A percentile compares a stretch with the other conserved stretches of the same genome.
These are phyloP conservation scores for Myopa tessellatipennis DNA, from an alignment of 2,888 invertebrate genomes.

Conservation along the genomic window DNA sequence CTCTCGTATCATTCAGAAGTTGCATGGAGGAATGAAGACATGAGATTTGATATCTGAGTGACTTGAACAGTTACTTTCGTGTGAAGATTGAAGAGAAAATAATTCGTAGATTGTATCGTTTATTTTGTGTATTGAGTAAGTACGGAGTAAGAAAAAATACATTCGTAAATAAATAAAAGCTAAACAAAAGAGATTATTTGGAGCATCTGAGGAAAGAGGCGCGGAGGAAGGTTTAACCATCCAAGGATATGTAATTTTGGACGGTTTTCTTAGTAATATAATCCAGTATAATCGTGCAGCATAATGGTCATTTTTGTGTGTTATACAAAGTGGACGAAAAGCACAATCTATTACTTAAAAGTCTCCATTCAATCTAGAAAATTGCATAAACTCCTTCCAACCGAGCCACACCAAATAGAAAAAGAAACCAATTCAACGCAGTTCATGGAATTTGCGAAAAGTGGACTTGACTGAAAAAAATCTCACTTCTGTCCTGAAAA, in stretches of 20 bases:
- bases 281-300: too few species aligned
- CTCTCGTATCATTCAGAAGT: neutral
- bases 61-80: neutral
- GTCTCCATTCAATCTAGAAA: conserved; percentile 38
- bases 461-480: conserved; percentile 18
- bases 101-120: neutral
- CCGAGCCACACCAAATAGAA: neutral
- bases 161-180: neutral
- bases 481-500: conserved; percentile 26
- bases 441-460: neutral
- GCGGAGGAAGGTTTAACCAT: too few species aligned
- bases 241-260: too few species aligned
- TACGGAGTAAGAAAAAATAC: neutral
- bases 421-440: neutral
- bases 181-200: too few species aligned
- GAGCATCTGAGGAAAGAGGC: too few species aligned
- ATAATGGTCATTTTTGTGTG: too few species aligned
- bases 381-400: conserved; percentile 31
- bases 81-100: neutral
- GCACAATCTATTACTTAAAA: neutral
- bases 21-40: neutral
- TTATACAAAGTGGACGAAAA: too few species aligned
- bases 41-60: neutral
- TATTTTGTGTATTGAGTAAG: too few species aligned
- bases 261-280: too few species aligned